These are phyloP conservation scores for Glomeris marginata DNA, from an alignment of 2,888 invertebrate species.

Conservation along the genomic window DNA sequence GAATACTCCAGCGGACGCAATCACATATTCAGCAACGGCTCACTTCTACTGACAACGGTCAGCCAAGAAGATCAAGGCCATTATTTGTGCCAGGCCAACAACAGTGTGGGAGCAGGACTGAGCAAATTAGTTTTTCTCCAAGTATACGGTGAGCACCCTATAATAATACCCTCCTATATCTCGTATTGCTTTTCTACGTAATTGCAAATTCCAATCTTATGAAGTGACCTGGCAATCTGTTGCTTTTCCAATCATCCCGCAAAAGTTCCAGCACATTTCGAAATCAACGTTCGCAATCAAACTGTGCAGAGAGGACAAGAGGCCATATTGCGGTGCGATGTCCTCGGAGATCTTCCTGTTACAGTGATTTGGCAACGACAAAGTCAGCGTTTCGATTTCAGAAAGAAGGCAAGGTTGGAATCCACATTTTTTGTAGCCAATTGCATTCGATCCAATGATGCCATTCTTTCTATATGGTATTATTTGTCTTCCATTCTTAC, in stretches of 20 bases:
- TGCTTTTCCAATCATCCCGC: not conserved
- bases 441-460: too few species aligned
- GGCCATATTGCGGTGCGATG: conserved; percentile 24
- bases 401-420: conserved; percentile 1
- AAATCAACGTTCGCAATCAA: conserved; percentile 25
- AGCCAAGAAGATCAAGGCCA: conserved; percentile 14
- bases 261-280: conserved; percentile 20
- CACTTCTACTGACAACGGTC: conserved; percentile 25
- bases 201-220: not conserved
- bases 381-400: conserved; percentile 4
- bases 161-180: not conserved
- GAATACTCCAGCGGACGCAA: conserved; percentile 18
- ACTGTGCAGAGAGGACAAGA: conserved; percentile 22
- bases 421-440: too few species aligned
- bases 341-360: conserved; percentile 24
- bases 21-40: conserved; percentile 25
- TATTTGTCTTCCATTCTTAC: too few species aligned
- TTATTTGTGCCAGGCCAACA: conserved; percentile 15
- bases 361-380: conserved; percentile 21
- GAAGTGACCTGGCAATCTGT: not conserved
- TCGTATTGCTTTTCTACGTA: too few species aligned
- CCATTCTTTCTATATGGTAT: too few species aligned
- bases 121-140: conserved; percentile 15
- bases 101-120: conserved; percentile 15
- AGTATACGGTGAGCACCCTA: conserved; percentile 12